Evolutionary conservation across 2,113 vertebrate species (phyloP).

Genomic region (Neopipo cinnamomea): DNA sequence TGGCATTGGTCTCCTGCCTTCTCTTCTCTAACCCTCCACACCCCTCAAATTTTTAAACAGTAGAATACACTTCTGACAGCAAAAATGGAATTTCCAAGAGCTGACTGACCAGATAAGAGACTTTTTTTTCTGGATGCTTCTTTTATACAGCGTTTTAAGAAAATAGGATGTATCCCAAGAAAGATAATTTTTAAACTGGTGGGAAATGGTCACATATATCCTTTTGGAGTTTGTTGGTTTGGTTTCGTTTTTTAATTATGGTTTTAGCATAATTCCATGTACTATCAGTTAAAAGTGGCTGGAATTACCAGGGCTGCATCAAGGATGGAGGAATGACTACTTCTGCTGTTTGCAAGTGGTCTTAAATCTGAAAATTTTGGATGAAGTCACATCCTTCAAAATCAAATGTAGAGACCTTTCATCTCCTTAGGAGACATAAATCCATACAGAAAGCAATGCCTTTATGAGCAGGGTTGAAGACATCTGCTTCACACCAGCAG

Average conservation of each 20-base stretch:
- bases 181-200: not conserved
- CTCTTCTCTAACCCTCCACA: not conserved
- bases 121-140: not conserved
- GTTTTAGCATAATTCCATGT: not conserved
- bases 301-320: not conserved
- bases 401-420: not conserved
- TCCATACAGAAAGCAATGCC: not conserved
- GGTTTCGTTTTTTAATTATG: fast-evolving
- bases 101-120: not conserved
- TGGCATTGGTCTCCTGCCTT: not conserved
- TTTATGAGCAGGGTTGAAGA: not conserved
- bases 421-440: not conserved
- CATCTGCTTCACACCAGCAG: not conserved
- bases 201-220: not conserved
- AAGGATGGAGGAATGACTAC: not conserved
- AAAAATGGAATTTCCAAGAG: not conserved
- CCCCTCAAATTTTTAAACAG: not conserved
- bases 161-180: not conserved
- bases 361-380: not conserved
- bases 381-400: not conserved
- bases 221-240: not conserved
- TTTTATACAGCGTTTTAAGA: not conserved
- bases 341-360: not conserved
- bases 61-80: not conserved
- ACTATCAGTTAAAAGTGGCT: not conserved